phyloP scores from a whole-genome alignment of 2,797 vertebrate genomes.

The Masticophis lateralis region DNA sequence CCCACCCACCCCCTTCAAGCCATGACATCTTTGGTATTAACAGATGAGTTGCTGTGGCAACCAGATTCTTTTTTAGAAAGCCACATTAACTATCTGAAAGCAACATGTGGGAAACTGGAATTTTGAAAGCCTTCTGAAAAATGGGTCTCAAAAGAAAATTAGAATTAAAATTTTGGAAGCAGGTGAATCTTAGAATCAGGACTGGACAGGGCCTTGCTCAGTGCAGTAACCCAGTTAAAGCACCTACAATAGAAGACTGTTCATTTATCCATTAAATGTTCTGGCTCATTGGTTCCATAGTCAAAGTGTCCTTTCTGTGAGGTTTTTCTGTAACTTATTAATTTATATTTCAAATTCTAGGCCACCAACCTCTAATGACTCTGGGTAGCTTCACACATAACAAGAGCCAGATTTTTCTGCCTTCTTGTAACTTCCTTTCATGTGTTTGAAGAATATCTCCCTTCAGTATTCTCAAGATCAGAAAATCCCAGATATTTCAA shows the following conservation, averaged over 20 bases:
- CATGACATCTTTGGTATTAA: constrained; percentile 60
- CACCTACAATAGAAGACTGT: not conserved
- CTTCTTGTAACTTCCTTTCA: not conserved
- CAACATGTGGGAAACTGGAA: constrained; percentile 61
- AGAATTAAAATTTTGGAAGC: constrained; percentile 17
- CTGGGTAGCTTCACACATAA: not conserved
- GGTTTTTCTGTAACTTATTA: not conserved
- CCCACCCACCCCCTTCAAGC: constrained; percentile 36
- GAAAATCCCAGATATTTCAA: not conserved
- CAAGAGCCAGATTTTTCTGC: not conserved
- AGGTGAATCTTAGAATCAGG: not conserved
- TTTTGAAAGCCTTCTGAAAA: constrained; percentile 41
- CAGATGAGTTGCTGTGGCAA: constrained; percentile 60
- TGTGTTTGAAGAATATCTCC: not conserved
- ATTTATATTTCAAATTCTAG: not conserved
- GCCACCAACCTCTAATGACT: not conserved
- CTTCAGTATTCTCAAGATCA: not conserved
- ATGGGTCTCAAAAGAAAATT: constrained; percentile 28
- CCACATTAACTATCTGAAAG: constrained; percentile 64
- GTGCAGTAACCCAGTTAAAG: not conserved
- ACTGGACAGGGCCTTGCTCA: not conserved
- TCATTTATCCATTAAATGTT: not conserved
- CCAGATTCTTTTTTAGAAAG: constrained; percentile 60
- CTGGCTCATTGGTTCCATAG: not conserved
- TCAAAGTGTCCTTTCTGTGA: not conserved